Evolutionary conservation across 2,888 invertebrate genomes (phyloP).

Genomic region (Ormia ochracea): DNA sequence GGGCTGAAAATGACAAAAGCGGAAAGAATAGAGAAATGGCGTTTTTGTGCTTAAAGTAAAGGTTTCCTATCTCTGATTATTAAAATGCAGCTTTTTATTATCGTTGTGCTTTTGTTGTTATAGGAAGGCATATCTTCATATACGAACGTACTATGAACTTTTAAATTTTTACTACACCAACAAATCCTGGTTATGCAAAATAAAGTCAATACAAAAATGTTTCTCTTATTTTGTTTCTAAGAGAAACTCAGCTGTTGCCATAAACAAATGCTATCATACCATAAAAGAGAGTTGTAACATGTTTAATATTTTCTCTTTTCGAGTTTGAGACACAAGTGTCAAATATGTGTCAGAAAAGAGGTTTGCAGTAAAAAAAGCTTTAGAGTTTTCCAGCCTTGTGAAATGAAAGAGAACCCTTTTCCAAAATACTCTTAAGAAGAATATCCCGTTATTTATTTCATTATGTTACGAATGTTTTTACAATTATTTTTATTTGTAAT

Average conservation of each 20-base stretch:
- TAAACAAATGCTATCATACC: too few relatives aligned
- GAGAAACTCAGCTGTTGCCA: neutral
- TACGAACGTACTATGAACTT: neutral
- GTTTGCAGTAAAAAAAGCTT: neutral
- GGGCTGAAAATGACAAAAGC: too few relatives aligned
- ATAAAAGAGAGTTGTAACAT: too few relatives aligned
- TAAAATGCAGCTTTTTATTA: neutral
- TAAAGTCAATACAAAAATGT: neutral
- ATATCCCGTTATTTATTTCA: neutral
- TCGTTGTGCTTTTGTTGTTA: neutral
- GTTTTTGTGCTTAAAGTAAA: neutral
- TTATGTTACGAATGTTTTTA: neutral
- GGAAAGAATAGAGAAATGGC: too few relatives aligned
- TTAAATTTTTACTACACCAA: neutral
- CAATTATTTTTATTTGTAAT: neutral
- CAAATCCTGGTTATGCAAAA: slow-evolving; percentile 1
- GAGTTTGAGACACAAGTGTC: too few relatives aligned
- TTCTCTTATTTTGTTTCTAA: neutral
- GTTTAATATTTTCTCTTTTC: neutral
- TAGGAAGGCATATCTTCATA: neutral
- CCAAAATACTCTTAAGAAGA: neutral
- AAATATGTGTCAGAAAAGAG: neutral
- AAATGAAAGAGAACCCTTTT: neutral
- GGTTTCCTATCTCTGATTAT: neutral
- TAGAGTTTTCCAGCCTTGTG: neutral